A percentile compares a stretch with the other conserved stretches of the same genome.
These are phyloP conservation scores for Coremacera marginata DNA, from an alignment of 2,888 invertebrate species.

Conservation along the genomic window DNA sequence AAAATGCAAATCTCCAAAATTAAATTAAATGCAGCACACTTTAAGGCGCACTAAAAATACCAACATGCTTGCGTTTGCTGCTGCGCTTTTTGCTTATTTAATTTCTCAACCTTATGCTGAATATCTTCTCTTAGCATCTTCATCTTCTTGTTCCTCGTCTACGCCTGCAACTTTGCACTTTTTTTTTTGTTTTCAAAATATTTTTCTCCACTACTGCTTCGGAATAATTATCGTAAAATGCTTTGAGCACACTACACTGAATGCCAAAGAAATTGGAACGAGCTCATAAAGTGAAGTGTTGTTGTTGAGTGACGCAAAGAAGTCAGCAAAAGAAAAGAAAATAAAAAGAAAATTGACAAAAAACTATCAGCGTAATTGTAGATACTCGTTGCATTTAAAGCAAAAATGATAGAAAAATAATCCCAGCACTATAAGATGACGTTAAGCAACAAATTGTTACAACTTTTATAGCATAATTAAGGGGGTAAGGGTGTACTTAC, in stretches of 20 bases:
- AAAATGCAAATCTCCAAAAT: too few relatives aligned
- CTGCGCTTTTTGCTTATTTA: not conserved
- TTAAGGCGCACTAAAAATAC: too few relatives aligned
- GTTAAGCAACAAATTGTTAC: not conserved
- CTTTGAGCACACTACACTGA: slow-evolving; percentile 28
- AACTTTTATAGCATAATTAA: slow-evolving; percentile 10
- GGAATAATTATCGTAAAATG: slow-evolving; percentile 36
- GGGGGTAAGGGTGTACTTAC: not conserved
- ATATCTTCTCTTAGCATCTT: not conserved
- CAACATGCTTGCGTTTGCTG: too few relatives aligned
- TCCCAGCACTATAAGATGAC: not conserved
- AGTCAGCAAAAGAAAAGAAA: not conserved
- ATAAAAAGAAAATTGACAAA: not conserved
- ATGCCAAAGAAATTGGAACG: slow-evolving; percentile 28
- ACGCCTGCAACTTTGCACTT: not conserved
- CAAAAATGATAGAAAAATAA: not conserved
- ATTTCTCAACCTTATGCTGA: not conserved
- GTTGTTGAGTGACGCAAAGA: not conserved
- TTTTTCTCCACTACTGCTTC: not conserved
- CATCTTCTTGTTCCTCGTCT: not conserved
- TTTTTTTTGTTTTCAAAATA: not conserved
- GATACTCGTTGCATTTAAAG: too few relatives aligned
- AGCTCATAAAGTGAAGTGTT: not conserved
- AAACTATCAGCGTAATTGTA: too few relatives aligned
- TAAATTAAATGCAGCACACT: too few relatives aligned